These are phyloP conservation scores for Monochamus alternatus DNA, from an alignment of 2,888 invertebrate species.

Conservation along the genomic window DNA sequence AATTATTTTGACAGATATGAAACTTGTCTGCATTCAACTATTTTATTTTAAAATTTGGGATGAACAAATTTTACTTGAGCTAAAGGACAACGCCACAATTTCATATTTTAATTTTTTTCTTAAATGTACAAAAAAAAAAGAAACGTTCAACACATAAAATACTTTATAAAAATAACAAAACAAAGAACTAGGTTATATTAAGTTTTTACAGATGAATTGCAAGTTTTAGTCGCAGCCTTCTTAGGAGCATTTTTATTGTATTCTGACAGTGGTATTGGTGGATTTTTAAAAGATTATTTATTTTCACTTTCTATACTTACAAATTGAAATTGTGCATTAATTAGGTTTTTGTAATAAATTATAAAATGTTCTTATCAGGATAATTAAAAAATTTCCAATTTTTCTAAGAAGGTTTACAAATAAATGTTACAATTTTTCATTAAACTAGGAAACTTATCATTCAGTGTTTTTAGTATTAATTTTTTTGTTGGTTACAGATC, in stretches of 20 bases:
- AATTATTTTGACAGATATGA: too few species aligned
- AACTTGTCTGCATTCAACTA: background rate
- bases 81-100: background rate
- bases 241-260: too few species aligned
- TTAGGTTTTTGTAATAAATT: too few species aligned
- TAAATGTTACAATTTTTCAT: background rate
- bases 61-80: conserved; percentile 24
- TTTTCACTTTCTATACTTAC: too few species aligned
- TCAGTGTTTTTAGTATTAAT: conserved; percentile 34
- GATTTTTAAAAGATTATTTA: background rate
- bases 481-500: conserved; percentile 21
- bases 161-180: too few species aligned
- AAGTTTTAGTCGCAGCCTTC: too few species aligned
- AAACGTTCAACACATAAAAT: too few species aligned
- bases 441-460: background rate
- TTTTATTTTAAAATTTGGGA: conserved; percentile 27
- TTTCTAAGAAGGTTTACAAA: background rate
- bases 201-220: too few species aligned
- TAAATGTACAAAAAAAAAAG: background rate
- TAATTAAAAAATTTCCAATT: background rate
- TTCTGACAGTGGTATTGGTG: background rate
- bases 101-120: background rate
- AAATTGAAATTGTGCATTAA: too few species aligned
- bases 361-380: too few species aligned
- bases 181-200: too few species aligned